Evolutionary conservation across 2,797 vertebrate species (phyloP), one percentile per base, ranked within the genome.

Genomic region (Amniataba percoides): DNA sequence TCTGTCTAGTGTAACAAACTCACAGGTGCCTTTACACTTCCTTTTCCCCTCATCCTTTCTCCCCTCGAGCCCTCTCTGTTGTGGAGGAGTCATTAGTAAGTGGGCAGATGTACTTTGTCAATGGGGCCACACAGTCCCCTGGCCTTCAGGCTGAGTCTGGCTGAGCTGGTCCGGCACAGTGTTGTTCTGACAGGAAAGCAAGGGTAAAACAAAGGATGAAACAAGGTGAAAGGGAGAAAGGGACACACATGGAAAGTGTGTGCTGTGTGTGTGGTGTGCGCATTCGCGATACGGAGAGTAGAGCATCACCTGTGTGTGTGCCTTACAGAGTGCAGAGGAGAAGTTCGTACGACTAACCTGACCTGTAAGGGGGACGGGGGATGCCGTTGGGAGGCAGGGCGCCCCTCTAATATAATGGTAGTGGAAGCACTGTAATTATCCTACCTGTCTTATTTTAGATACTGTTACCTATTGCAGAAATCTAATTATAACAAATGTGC

Each of bases 71-170:
- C 66, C 68, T 80, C 63, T 45, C 58, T 21, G 43, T 80, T 52
- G 84, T 5, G 1, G 74, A 62, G 56, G 77, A 81, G 80, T 88
- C 88, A 88, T 92, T 89, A 89, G 59, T 68, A 85, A 66, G 60
- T 53, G 62, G 78, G 80, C 81, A 87, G 78, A 73, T 81, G 87
- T 74, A 83, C 80, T 90, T 89, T 87, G 78, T 92, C 89, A 86
- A 36, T 58, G 65, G 64, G 74, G 69, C 74, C 72, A 39, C 71
- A 61, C 51, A 70, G 80, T 83, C 79, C 81, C 62, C 49, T 31
- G 76, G 76, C 80, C 76, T 79, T 75, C 83, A 82, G 80, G 59
- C 65, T 68, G 67, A 77, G 64, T 71, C 48, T 69, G 43, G 40
- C 67, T 25, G 62, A 77, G 52, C 71, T 52, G 52, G 81, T 62